Evolutionary conservation across 2,797 vertebrate genomes (phyloP).

Genomic region (Prionace glauca): DNA sequence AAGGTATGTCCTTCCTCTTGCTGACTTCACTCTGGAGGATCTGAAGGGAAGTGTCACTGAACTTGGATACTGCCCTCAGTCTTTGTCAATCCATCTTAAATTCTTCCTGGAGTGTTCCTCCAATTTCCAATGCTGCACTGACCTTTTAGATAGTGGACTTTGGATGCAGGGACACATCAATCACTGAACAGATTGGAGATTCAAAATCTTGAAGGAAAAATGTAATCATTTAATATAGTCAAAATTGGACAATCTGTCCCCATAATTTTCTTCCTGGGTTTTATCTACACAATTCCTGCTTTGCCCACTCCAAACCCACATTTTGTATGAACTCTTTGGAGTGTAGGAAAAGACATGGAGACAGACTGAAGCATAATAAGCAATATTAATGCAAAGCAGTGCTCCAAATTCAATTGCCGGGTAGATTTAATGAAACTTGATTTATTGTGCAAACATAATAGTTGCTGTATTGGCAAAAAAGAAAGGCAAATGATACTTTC

Average conservation of each 20-base stretch:
- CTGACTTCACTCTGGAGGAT: not conserved
- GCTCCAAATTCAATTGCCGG: not conserved
- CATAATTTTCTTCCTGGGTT: not conserved
- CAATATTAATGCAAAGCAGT: not conserved
- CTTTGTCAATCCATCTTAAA: not conserved
- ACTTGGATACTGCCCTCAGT: not conserved
- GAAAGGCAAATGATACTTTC: not conserved
- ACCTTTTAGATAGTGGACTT: not conserved
- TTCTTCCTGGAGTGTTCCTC: not conserved
- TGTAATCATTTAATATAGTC: not conserved
- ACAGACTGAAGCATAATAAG: not conserved
- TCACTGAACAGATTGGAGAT: not conserved
- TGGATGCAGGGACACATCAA: not conserved
- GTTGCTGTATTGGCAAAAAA: not conserved
- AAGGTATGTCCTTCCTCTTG: not conserved
- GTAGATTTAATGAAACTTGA: not conserved
- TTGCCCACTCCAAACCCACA: not conserved
- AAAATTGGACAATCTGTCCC: not conserved
- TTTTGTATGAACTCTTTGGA: not conserved
- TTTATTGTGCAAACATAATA: not conserved
- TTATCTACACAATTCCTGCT: not conserved
- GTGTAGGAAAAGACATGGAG: not conserved
- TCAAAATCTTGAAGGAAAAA: not conserved
- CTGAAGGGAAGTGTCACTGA: not conserved
- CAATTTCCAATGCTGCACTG: not conserved